Conservation (phyloP, 2,888 invertebrate species). For the Sinelater perroti region DNA sequence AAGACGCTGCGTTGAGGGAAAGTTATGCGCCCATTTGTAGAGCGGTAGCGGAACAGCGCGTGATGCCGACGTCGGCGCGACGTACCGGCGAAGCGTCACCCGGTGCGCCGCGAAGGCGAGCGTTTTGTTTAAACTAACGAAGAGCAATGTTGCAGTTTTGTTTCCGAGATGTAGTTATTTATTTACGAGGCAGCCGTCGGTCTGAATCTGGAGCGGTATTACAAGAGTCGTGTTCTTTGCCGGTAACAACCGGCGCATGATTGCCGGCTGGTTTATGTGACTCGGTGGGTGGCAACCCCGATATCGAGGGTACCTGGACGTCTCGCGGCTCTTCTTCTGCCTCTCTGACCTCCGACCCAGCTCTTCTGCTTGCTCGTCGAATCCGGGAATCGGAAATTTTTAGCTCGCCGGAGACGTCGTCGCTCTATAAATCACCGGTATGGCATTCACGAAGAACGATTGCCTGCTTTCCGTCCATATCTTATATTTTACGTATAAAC, state of each 20-base stretch:
- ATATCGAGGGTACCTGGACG: conserved; percentile 41
- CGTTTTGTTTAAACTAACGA: conserved; percentile 35
- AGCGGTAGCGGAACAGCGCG: conserved; percentile 27
- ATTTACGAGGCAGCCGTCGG: conserved; percentile 45
- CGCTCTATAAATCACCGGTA: too few species aligned
- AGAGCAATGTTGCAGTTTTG: conserved; percentile 43
- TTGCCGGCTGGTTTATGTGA: conserved; percentile 49
- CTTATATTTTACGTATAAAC: too few species aligned
- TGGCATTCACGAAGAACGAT: too few species aligned
- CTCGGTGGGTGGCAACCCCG: conserved; percentile 48
- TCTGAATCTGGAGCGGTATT: conserved; percentile 48
- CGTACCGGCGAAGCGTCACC: conserved; percentile 22
- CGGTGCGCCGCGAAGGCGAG: conserved; percentile 21
- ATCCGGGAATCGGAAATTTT: conserved; percentile 24
- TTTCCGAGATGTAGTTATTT: conserved; percentile 46
- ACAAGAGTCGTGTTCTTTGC: conserved; percentile 47
- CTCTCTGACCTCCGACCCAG: conserved; percentile 28
- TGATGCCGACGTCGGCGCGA: conserved; percentile 28
- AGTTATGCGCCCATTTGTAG: conserved; percentile 27
- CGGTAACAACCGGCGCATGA: conserved; percentile 49
- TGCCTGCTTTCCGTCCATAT: too few species aligned
- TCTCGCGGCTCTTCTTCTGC: conserved; percentile 40
- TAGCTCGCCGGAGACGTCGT: conserved; percentile 7
- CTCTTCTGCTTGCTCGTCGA: conserved; percentile 26
- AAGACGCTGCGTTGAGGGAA: conserved; percentile 23